phyloP scores from a whole-genome alignment of 2,797 vertebrate species.

The Sebastes hubbsi region DNA sequence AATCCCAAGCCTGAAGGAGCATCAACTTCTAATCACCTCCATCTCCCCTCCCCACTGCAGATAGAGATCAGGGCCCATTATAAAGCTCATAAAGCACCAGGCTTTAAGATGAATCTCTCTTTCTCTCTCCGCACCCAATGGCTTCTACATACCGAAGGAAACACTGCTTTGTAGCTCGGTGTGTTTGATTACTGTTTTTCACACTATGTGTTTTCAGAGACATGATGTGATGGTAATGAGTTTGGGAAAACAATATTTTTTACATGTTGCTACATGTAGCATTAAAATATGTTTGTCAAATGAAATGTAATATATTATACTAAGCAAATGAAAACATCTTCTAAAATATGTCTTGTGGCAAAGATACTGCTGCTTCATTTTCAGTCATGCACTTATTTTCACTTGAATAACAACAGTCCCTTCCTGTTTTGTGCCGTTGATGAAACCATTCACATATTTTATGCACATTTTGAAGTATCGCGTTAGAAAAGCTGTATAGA shows the following conservation, averaged over 20 bases:
- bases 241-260: neutral
- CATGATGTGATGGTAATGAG: neutral
- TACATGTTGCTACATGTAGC: neutral
- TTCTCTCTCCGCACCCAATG: conserved; percentile 3
- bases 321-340: neutral
- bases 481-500: neutral
- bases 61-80: conserved; percentile 75
- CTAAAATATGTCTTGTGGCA: neutral
- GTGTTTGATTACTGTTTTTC: conserved; percentile 15
- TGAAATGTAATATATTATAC: neutral
- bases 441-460: neutral
- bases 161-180: conserved; percentile 15
- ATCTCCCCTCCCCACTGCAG: conserved; percentile 69
- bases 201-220: conserved; percentile 14
- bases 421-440: neutral
- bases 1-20: conserved; percentile 77
- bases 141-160: conserved; percentile 16
- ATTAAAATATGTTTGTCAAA: neutral
- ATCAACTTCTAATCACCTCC: conserved; percentile 78
- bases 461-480: neutral
- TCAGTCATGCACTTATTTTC: neutral
- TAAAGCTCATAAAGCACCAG: conserved; percentile 67
- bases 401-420: neutral
- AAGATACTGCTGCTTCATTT: neutral
- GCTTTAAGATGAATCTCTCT: conserved; percentile 61